Evolutionary conservation across 2,888 invertebrate species (phyloP), one percentile per base, ranked within the genome.

Genomic region (Amblyteles armatorius): DNA sequence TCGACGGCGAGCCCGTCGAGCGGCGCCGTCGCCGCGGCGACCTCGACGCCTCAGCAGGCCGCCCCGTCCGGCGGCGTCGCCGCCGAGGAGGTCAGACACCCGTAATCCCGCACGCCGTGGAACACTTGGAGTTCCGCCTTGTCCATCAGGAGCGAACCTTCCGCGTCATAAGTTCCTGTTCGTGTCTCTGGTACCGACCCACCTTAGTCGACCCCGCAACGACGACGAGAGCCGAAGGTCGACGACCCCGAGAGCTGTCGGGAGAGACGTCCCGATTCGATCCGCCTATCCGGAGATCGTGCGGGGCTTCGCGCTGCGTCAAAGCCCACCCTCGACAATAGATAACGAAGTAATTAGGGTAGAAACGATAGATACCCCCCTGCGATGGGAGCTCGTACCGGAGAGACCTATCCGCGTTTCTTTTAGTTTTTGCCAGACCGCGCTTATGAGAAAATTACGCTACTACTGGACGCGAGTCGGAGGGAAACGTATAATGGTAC

Each of bases 31-130:
- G 82, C 87, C 33, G 19, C 89, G 29, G 55, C 88, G 9, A 65
- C 88, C n/a, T 57, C 88, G 9, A 84, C 87, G 9, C 67, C 87
- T 13, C 91, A 90, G 44, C 88, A 82, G 78, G 36, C 71, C 55
- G 29, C 33, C 0, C 26, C 76, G 2, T 5, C 67, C 11, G 26
- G 67, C 13, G 40, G 29, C 44, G 52, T 40, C 3, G n/a, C 79
- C 55, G 55, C 68, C 36, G 85, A 85, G 9, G 83, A 85, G 40
- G 29, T 67, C 50, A 76, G 79, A 73, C 85, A 82, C 73, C 85
- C 82, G 77, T 85, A 85, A 80, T 55, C 63, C 57, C 48, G 55
- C 74, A 26, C 29, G 26, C 9, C 26, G 26, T 40, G 60, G 29
- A 60, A 60, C 29, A 67, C 44, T 68, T 55, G 60, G 65, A 67